Base-by-base conservation (phyloP, 2,113 vertebrate species). In the Puffinus mauretanicus region DNA sequence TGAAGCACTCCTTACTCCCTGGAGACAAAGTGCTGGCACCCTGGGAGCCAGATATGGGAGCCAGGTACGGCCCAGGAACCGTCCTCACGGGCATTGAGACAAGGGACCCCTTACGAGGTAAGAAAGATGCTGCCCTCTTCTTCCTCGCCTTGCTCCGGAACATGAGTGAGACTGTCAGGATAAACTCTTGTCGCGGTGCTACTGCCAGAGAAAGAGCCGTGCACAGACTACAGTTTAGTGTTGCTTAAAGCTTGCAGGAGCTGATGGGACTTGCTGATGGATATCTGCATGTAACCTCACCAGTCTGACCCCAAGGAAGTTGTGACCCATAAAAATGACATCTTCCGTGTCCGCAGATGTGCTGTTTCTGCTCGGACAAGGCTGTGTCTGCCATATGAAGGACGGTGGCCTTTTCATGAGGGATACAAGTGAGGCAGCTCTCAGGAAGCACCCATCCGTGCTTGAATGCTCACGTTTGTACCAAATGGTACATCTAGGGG, bases 21-120 rank as follows among this genome's bases (percentile, higher is more conserved):
- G 99, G 99, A 17, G 98, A 99, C 86, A 98, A 98, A 49, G 98
- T 99, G n/a, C 93, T 99, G 94, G 98, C 99, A 19, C 98, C 98
- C 24, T 99, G 98, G 98, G 98, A 98, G 87, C 94, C 97, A 62
- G 95, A 97, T 7, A 77, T 86, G 86, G n/a, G n/a, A n/a, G 96
- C 70, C 57, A 97, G 95, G 76, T 99, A 98, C 0, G 98, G 98
- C 17, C 99, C 99, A 13, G 99, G 98, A 91, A 99, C 97, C 5
- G 87, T 99, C 82, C 88, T 98, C 52, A 91, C 42, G 1, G 98
- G 98, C 76, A 83, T 97, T 38, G 98, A 98, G 90, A 92, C 44
- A 11, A 97, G 98, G 91, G 98, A 98, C 47, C 94, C 92, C 15
- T 93, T 97, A 26, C 86, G 82, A 98, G 98, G 99, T 99, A 97